Evolutionary conservation across 2,113 vertebrate genomes (phyloP), one percentile per base, ranked within the genome.

Genomic region (Myrmecophaga tridactyla): DNA sequence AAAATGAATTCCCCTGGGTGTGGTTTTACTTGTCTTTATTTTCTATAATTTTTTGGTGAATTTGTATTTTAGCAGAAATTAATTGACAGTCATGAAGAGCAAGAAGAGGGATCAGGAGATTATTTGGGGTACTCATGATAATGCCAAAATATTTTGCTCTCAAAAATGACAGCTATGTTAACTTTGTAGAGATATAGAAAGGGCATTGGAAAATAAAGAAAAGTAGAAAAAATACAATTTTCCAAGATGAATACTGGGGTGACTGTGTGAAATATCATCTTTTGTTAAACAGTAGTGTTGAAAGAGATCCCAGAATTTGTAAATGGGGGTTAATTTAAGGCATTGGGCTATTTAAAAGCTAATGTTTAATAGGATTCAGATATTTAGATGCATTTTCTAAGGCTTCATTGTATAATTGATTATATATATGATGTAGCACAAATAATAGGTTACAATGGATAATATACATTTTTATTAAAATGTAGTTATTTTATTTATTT

Each of bases 361-460:
- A 36, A 23, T 90, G 3, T 92, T 94, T 90, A 90, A 87, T 58
- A 56, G 31, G 34, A 53, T 75, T 65, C n/a, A 92, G 7, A 78
- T 92, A 89, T 53, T 92, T 70, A 81, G 83, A 89, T 63, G 15
- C 11, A 75, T 76, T 92, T 86, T 82, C 39, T 89, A 67, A 4
- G 80, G 34, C 8, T 69, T 91, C 67, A 43, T n/a, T 84, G 18
- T 72, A 70, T 2, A 73, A 56, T 7, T 20, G 53, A 43, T 58
- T 58, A 46, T 92, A 4, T 58, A 23, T 76, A 39, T 81, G 9
- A 56, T 69, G 43, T 70, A 12, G 56, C 84, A 63, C 18, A 27
- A 53, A 7, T 43, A 34, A 36, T 29, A 72, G 6, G 29, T 48
- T 7, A 88, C 23, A 11, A 25, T 36, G 51, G 65, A 20, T 83